Evolutionary conservation across 2,113 vertebrate genomes (phyloP).

Genomic region (Petrocephalus zakoni): DNA sequence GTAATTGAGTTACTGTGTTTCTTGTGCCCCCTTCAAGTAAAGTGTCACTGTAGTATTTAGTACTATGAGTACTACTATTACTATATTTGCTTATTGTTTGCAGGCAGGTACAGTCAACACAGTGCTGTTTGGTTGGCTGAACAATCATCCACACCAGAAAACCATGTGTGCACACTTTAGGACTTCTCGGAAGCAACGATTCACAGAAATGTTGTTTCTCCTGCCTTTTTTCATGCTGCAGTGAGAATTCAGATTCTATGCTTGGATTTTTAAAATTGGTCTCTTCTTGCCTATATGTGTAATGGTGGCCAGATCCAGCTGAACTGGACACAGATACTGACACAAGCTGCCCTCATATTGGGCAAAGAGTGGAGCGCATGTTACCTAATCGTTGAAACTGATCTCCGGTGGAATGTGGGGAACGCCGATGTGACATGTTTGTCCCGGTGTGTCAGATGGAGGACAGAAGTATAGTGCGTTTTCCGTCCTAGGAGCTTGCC

Average conservation of each 20-base stretch:
- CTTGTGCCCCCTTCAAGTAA: neutral
- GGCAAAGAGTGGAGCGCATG: neutral
- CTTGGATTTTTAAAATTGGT: neutral
- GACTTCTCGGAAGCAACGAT: neutral
- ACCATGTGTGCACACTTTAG: neutral
- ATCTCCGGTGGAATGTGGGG: neutral
- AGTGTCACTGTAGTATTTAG: neutral
- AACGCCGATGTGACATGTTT: neutral
- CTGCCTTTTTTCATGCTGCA: neutral
- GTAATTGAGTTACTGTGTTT: neutral
- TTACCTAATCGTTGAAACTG: neutral
- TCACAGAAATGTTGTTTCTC: neutral
- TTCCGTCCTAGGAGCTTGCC: neutral
- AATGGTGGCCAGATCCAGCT: neutral
- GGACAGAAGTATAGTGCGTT: neutral
- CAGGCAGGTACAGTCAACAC: neutral
- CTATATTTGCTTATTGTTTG: neutral
- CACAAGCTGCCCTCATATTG: neutral
- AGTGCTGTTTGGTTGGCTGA: neutral
- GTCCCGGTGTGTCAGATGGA: neutral
- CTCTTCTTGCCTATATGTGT: neutral
- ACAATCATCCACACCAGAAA: neutral
- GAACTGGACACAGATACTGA: neutral
- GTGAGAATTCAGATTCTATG: slow-evolving; percentile 9
- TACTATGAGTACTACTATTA: neutral